A percentile compares a stretch with the other conserved stretches of the same genome.
These are phyloP conservation scores for Trachelipus rathkii DNA, from an alignment of 1,140 invertebrate genomes.

Conservation along the genomic window DNA sequence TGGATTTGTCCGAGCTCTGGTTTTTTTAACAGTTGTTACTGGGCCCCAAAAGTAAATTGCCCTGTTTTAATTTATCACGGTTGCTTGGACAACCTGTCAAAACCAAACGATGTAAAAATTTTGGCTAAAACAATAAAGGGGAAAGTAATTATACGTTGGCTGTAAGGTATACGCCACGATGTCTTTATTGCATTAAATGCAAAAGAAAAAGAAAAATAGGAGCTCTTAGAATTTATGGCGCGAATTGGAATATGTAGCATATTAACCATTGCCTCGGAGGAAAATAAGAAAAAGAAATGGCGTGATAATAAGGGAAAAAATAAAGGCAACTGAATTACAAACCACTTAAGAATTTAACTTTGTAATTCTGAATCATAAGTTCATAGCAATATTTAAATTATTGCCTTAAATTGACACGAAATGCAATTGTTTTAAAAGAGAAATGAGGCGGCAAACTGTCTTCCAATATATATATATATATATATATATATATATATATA, in stretches of 20 bases:
- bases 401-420: too few species aligned
- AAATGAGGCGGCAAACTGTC: too few species aligned
- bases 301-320: too few species aligned
- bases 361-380: too few species aligned
- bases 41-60: not conserved
- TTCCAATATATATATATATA: too few species aligned
- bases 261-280: not conserved
- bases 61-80: constrained; percentile 3
- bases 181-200: not conserved
- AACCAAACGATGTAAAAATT: not conserved
- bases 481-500: too few species aligned
- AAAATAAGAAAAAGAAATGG: too few species aligned
- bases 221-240: not conserved
- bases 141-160: not conserved
- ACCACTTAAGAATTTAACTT: too few species aligned
- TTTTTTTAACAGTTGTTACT: not conserved
- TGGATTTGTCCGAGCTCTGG: not conserved
- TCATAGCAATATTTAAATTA: too few species aligned
- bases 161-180: not conserved
- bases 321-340: too few species aligned
- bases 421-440: too few species aligned
- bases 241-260: not conserved
- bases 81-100: not conserved
- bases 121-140: not conserved
- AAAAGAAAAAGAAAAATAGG: not conserved